phyloP scores from a whole-genome alignment of 2,113 vertebrate species.

The Saccopteryx leptura region DNA sequence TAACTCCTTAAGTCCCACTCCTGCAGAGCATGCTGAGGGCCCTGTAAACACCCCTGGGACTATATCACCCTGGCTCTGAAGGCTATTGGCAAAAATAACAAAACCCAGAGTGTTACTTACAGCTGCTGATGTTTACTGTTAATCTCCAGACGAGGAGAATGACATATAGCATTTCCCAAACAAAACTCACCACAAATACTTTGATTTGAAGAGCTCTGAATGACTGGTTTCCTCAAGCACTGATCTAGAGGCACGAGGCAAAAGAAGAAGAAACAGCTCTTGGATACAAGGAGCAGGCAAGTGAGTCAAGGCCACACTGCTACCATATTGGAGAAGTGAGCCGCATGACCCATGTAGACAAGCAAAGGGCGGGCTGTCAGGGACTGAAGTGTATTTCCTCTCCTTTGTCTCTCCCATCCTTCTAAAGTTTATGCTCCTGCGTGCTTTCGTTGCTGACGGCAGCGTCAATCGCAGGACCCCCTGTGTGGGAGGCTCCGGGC shows the following conservation, averaged over 20 bases:
- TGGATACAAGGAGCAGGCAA: not conserved
- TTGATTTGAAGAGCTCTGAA: not conserved
- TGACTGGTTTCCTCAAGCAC: not conserved
- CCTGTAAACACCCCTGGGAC: not conserved
- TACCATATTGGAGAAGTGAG: not conserved
- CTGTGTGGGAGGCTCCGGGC: too few relatives aligned
- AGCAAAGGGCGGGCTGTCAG: not conserved
- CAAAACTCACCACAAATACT: not conserved
- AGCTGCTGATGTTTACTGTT: not conserved
- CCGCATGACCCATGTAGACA: not conserved
- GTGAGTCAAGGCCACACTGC: rapidly evolving
- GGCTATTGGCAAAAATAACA: not conserved
- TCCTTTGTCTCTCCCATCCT: not conserved
- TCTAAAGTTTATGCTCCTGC: not conserved
- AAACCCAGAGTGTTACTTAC: not conserved
- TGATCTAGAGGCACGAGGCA: not conserved
- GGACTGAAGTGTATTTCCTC: rapidly evolving
- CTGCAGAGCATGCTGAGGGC: not conserved
- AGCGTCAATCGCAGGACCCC: not conserved
- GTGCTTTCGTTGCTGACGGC: not conserved
- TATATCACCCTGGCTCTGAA: not conserved
- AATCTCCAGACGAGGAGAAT: not conserved
- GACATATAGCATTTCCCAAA: not conserved
- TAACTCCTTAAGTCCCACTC: not conserved
- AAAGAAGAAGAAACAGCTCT: not conserved